Conservation (phyloP, 1,140 invertebrate genomes). For the Drosophila bocki region DNA sequence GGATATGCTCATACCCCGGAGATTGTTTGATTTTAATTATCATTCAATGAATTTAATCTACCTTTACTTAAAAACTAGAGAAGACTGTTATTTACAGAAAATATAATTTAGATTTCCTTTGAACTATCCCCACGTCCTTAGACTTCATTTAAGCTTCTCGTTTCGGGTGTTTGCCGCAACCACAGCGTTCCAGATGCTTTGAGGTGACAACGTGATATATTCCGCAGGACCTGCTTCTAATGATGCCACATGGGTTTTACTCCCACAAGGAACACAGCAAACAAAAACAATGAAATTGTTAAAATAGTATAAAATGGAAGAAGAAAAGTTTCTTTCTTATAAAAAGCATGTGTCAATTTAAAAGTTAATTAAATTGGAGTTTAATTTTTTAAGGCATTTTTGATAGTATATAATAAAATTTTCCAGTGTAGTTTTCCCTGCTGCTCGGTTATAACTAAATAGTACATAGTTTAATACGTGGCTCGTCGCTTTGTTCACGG, state of each 20-base stretch:
- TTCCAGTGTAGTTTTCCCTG: not conserved
- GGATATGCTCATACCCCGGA: too few species aligned
- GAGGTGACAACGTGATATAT: slow-evolving; percentile 5
- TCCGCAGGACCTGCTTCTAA: slow-evolving; percentile 34
- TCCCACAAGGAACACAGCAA: not conserved
- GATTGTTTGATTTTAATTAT: not conserved
- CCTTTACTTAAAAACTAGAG: not conserved
- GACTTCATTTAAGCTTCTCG: slow-evolving; percentile 5
- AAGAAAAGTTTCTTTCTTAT: not conserved
- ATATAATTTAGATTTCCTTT: not conserved
- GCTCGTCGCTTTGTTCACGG: slow-evolving; percentile 50
- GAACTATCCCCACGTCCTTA: not conserved
- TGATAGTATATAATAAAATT: too few species aligned
- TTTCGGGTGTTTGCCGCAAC: slow-evolving; percentile 40
- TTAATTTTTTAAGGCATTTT: not conserved
- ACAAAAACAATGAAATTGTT: too few species aligned
- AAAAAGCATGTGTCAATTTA: not conserved
- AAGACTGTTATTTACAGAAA: not conserved
- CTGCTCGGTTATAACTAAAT: slow-evolving; percentile 31
- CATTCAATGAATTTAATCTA: not conserved
- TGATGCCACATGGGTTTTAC: slow-evolving; percentile 30
- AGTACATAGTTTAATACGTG: slow-evolving; percentile 61
- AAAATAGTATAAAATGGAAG: not conserved
- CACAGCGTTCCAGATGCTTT: slow-evolving; percentile 38
- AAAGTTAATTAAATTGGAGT: not conserved